These are phyloP conservation scores for Euleptes europaea DNA, from an alignment of 2,113 vertebrate genomes.

Conservation along the genomic window DNA sequence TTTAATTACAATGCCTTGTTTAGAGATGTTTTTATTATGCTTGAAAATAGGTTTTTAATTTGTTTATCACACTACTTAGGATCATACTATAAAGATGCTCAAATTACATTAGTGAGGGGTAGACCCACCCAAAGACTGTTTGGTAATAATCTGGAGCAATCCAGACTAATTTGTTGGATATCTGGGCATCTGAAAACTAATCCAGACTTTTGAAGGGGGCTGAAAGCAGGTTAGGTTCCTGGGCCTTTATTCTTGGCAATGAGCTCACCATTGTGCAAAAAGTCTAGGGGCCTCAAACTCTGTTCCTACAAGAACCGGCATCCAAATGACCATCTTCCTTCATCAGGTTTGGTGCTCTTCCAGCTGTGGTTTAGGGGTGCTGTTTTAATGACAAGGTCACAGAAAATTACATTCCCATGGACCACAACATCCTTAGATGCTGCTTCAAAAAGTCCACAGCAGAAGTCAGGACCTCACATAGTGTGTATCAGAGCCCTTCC, in stretches of 20 bases:
- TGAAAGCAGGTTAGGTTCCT: background rate
- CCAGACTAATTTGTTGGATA: background rate
- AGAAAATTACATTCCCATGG: background rate
- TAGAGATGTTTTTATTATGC: background rate
- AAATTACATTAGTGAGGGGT: background rate
- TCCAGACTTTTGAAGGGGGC: background rate
- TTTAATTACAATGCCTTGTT: constrained; percentile 4
- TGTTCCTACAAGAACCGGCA: background rate
- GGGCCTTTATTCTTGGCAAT: background rate
- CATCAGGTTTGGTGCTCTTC: background rate
- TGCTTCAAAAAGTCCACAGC: too few relatives aligned
- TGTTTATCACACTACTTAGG: background rate
- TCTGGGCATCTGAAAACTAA: background rate
- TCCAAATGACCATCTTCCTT: background rate
- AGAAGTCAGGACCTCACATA: too few relatives aligned
- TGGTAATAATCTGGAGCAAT: background rate
- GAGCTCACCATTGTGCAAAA: background rate
- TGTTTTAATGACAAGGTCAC: background rate
- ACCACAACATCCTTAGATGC: background rate
- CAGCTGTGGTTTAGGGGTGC: background rate
- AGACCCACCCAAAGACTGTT: background rate
- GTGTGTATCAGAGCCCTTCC: too few relatives aligned
- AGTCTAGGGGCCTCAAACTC: background rate
- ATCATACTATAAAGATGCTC: background rate
- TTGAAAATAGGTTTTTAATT: background rate